Evolutionary conservation across 2,113 vertebrate genomes (phyloP).

Genomic region (Marcusenius ussheri): DNA sequence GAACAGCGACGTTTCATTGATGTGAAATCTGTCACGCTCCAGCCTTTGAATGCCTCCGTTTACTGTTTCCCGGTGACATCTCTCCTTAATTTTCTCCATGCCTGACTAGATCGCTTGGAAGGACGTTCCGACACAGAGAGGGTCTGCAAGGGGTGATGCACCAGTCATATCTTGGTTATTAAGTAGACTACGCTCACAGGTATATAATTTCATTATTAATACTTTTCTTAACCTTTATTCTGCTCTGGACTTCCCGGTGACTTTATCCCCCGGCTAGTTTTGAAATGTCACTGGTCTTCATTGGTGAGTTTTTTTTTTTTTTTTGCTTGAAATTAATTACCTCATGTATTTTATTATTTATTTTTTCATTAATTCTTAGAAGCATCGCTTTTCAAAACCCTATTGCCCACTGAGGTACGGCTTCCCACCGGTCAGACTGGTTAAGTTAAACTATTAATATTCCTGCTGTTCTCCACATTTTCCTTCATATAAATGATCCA

Average conservation of each 20-base stretch:
- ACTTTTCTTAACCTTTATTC: constrained; percentile 5
- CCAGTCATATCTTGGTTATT: neutral
- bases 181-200: neutral
- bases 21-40: neutral
- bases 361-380: neutral
- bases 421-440: neutral
- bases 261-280: neutral
- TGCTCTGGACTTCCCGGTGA: neutral
- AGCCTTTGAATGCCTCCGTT: neutral
- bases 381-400: neutral
- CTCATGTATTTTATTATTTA: neutral
- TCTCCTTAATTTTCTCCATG: neutral
- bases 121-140: neutral
- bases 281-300: neutral
- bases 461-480: neutral
- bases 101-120: neutral
- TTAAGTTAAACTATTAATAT: neutral
- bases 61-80: neutral
- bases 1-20: neutral
- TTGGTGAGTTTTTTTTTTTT: neutral
- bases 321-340: neutral
- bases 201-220: constrained; percentile 1
- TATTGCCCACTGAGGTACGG: neutral
- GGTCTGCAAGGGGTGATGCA: neutral
- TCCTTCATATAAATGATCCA: neutral